These are phyloP conservation scores for Alfaro cultratus DNA, from an alignment of 2,797 vertebrate genomes.

Conservation along the genomic window DNA sequence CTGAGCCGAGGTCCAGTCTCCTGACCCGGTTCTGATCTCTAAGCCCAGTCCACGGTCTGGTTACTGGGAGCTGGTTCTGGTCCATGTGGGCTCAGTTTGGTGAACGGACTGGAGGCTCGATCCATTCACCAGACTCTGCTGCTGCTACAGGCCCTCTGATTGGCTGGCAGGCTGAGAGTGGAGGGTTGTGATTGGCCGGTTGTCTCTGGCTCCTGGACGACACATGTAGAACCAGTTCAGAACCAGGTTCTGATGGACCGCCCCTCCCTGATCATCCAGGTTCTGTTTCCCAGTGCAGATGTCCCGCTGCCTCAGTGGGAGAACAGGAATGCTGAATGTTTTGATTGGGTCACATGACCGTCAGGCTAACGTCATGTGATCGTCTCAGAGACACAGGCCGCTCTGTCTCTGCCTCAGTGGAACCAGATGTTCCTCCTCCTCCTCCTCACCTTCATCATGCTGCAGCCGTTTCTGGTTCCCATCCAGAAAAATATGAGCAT, in stretches of 20 bases:
- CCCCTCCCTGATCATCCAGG: background rate
- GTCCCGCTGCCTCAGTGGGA: slow-evolving; percentile 35
- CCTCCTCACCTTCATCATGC: background rate
- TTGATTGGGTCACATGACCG: slow-evolving; percentile 52
- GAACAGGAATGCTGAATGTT: slow-evolving; percentile 62
- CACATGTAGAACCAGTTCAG: background rate
- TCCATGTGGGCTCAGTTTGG: slow-evolving; percentile 47
- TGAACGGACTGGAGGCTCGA: slow-evolving; percentile 27
- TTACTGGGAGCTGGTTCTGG: background rate
- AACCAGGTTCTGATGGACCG: background rate
- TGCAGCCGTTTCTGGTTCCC: background rate
- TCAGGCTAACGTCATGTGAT: slow-evolving; percentile 55
- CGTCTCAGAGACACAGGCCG: background rate
- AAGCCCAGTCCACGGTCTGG: background rate
- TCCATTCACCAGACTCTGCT: slow-evolving; percentile 29
- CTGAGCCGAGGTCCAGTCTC: background rate
- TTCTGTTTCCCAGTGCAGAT: background rate
- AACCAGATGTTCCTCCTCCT: slow-evolving; percentile 58
- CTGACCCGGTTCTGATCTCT: background rate
- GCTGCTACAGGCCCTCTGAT: slow-evolving; percentile 25
- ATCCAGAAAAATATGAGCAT: background rate
- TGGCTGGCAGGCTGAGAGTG: slow-evolving; percentile 42
- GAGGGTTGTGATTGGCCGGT: background rate
- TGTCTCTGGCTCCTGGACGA: too few relatives aligned
- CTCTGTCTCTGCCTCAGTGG: slow-evolving; percentile 33